Percentiles rank a stretch among this genome's conserved stretches.
Evolutionary conservation across 2,113 vertebrate genomes (phyloP).

Genomic region (Mus pahari): DNA sequence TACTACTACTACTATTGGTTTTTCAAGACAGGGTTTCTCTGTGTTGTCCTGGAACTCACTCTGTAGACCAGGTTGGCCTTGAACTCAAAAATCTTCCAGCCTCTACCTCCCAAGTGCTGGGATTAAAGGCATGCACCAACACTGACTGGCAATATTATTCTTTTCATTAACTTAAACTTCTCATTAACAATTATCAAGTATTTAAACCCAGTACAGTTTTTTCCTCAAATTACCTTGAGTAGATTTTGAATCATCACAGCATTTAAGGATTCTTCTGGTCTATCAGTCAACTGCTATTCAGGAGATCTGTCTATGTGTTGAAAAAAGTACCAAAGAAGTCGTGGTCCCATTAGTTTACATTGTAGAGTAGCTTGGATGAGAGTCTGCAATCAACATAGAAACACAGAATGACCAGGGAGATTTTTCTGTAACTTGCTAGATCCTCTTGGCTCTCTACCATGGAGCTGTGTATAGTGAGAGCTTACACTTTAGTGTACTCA

Average conservation of each 20-base stretch:
- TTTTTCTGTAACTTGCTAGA: background rate
- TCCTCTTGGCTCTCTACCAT: background rate
- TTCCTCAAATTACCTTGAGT: background rate
- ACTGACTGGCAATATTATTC: background rate
- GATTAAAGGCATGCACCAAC: too few species aligned
- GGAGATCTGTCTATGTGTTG: background rate
- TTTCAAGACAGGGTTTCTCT: too few species aligned
- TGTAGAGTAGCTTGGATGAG: background rate
- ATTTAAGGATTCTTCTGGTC: background rate
- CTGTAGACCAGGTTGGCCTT: too few species aligned
- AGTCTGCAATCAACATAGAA: background rate
- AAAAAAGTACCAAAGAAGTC: background rate
- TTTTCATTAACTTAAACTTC: constrained; percentile 3
- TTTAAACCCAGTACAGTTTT: constrained; percentile 19
- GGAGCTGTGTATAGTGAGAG: background rate
- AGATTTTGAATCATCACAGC: background rate
- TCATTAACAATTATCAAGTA: background rate
- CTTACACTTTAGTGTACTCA: background rate
- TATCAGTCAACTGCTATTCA: background rate
- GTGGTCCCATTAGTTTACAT: background rate
- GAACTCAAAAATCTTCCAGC: too few species aligned
- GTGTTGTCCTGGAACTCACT: too few species aligned
- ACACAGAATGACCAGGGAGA: background rate
- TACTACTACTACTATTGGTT: too few species aligned
- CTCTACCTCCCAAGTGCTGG: too few species aligned